Base-by-base conservation (phyloP, 2,888 invertebrate genomes). In the Luffia ferchaultella region DNA sequence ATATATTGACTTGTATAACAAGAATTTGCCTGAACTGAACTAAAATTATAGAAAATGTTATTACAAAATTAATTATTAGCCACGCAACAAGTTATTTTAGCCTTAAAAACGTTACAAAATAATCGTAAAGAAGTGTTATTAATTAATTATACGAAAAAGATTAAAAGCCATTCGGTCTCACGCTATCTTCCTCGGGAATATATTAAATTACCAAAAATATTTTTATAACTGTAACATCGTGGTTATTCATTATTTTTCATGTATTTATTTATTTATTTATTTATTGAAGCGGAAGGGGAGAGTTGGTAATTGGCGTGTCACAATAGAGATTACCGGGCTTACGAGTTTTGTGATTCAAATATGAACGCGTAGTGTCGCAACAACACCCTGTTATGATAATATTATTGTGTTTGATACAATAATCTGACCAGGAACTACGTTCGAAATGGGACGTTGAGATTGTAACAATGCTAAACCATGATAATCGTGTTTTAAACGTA, bases 201-300 rank as follows among this genome's bases (percentile, higher is more conserved):
- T 7, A 3, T 30, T 30, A 3, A 30, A 7, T 30, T 30, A 12
- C 30, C 3, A 30, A 30, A 30, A 12, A 30, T 30, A 30, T 12
- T 30, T 30, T 30, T 30, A 30, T 3, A 30, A 30, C 30, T 30
- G 30, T 3, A 30, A 30, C n/a, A n/a, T n/a, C n/a, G n/a, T n/a
- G n/a, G n/a, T 30, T 30, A 30, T 30, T 30, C 30, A 12, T 30
- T 12, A 12, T 30, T 30, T 30, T 30, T 30, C 30, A 12, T 30
- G 30, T 30, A 30, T 30, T 30, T 30, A 30, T 30, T 12, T 30
- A 12, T n/a, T 75, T 76, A 76, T 76, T 73, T 76, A 50, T 74
- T 76, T 74, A 76, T 76, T 76, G 72, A 73, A 67, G 72, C 79
- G 79, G 78, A 82, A 80, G 78, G 82, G 82, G 77, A 76, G 78